phyloP scores from a whole-genome alignment of 2,113 vertebrate genomes.

The Otolemur garnettii region DNA sequence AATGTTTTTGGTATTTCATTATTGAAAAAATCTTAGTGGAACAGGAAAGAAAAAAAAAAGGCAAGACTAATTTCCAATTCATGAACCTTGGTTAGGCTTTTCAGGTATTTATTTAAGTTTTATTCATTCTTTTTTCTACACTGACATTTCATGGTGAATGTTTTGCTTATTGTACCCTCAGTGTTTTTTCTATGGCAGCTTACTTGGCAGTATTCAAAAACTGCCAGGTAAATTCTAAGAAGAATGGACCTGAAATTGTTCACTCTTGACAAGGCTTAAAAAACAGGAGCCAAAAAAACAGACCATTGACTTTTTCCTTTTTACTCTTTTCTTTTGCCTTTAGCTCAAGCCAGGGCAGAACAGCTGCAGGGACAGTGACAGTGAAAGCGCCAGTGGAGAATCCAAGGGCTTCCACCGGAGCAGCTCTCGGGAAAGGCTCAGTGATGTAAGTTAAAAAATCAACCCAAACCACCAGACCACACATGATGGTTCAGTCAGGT shows the following conservation, averaged over 20 bases:
- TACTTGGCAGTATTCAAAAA: neutral
- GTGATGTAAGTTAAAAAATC: conserved; percentile 93
- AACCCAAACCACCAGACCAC: neutral
- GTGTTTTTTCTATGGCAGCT: neutral
- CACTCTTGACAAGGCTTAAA: neutral
- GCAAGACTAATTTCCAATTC: neutral
- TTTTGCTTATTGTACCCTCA: neutral
- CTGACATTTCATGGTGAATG: neutral
- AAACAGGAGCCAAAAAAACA: neutral
- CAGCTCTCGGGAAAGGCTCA: conserved; percentile 95
- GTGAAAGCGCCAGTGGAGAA: conserved; percentile 92
- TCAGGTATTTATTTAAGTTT: neutral
- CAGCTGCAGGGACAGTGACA: conserved; percentile 96
- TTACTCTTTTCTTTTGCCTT: conserved; percentile 74
- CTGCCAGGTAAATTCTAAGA: neutral
- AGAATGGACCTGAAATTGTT: neutral
- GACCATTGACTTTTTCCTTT: conserved; percentile 62
- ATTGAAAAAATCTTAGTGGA: neutral
- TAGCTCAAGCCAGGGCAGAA: conserved; percentile 95
- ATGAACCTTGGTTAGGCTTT: neutral
- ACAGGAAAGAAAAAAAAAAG: neutral
- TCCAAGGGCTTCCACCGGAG: conserved; percentile 94
- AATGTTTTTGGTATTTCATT: neutral
- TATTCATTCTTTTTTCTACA: neutral
- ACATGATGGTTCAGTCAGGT: neutral